Evolutionary conservation across 2,113 vertebrate genomes (phyloP).

Genomic region (Forbesichthys agassizii): DNA sequence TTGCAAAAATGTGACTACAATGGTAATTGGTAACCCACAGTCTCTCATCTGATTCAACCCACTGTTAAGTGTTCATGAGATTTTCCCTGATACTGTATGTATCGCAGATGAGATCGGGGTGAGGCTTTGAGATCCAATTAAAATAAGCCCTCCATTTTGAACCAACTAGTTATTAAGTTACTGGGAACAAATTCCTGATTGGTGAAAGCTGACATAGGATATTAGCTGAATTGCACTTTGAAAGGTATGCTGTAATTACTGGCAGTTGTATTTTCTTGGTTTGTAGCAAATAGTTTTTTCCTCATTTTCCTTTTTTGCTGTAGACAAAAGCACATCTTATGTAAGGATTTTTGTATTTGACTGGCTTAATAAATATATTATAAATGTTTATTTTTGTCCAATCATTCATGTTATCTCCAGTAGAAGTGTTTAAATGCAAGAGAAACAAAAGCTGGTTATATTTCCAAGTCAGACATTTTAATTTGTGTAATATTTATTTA

Average conservation of each 20-base stretch:
- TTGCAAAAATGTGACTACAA: slow-evolving; percentile 2
- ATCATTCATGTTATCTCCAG: slow-evolving; percentile 19
- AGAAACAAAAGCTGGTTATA: background rate
- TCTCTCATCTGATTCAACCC: slow-evolving; percentile 19
- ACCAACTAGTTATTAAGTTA: slow-evolving; percentile 22
- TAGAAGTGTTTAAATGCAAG: background rate
- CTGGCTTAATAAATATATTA: slow-evolving; percentile 83
- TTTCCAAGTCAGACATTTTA: background rate
- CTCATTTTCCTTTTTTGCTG: slow-evolving; percentile 57
- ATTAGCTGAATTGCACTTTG: slow-evolving; percentile 70
- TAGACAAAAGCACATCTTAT: slow-evolving; percentile 76
- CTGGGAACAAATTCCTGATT: slow-evolving; percentile 39
- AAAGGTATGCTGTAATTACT: slow-evolving; percentile 70
- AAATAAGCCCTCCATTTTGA: slow-evolving; percentile 36
- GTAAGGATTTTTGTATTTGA: slow-evolving; percentile 82
- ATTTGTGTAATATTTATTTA: slow-evolving; percentile 65
- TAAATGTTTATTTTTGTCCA: slow-evolving; percentile 68
- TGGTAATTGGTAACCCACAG: background rate
- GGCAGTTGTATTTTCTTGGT: slow-evolving; percentile 73
- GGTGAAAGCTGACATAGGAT: slow-evolving; percentile 56
- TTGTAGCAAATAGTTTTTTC: slow-evolving; percentile 51
- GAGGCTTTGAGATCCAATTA: slow-evolving; percentile 51
- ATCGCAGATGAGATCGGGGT: slow-evolving; percentile 29
- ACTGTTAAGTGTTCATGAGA: slow-evolving; percentile 16
- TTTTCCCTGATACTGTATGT: slow-evolving; percentile 2